These are phyloP conservation scores for Bryconaethiops microstoma DNA, from an alignment of 2,797 vertebrate genomes.

Conservation along the genomic window DNA sequence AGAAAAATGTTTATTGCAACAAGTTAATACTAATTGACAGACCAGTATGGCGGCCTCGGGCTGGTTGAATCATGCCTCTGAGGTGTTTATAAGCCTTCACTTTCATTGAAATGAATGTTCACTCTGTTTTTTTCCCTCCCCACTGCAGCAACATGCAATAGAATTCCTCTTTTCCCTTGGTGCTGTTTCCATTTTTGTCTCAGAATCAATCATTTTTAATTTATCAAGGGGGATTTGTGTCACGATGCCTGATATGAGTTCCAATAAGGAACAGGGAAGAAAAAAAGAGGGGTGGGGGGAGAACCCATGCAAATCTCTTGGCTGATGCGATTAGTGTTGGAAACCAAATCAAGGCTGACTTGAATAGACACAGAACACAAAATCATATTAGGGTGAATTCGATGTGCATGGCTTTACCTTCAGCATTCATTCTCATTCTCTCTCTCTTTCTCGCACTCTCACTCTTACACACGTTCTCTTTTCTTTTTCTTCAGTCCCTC, in stretches of 20 bases:
- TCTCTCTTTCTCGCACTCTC: conserved; percentile 63
- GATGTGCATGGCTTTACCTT: conserved; percentile 82
- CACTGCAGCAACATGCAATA: conserved; percentile 41
- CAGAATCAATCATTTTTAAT: conserved; percentile 86
- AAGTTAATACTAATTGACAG: conserved; percentile 58
- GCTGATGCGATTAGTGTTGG: conserved; percentile 85
- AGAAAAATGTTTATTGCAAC: conserved; percentile 39
- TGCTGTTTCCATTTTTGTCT: conserved; percentile 80
- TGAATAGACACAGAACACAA: conserved; percentile 87
- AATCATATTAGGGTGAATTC: conserved; percentile 85
- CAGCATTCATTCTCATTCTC: conserved; percentile 65
- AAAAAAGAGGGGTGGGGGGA: conserved; percentile 59
- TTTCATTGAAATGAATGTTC: conserved; percentile 50
- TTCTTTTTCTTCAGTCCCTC: conserved; percentile 40
- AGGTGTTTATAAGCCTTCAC: conserved; percentile 57
- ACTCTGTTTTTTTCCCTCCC: conserved; percentile 45
- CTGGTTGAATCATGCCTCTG: conserved; percentile 49
- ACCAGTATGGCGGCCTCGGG: conserved; percentile 30
- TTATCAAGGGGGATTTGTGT: conserved; percentile 84
- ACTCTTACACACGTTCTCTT: conserved; percentile 42
- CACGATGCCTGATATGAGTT: conserved; percentile 79
- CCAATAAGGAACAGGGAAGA: conserved; percentile 72
- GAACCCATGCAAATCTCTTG: conserved; percentile 80
- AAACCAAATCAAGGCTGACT: conserved; percentile 83
- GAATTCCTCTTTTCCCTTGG: conserved; percentile 45